Percentiles rank a stretch among this genome's conserved stretches.
These are phyloP conservation scores for Drepana arcuata DNA, from an alignment of 1,140 invertebrate genomes.

Conservation along the genomic window DNA sequence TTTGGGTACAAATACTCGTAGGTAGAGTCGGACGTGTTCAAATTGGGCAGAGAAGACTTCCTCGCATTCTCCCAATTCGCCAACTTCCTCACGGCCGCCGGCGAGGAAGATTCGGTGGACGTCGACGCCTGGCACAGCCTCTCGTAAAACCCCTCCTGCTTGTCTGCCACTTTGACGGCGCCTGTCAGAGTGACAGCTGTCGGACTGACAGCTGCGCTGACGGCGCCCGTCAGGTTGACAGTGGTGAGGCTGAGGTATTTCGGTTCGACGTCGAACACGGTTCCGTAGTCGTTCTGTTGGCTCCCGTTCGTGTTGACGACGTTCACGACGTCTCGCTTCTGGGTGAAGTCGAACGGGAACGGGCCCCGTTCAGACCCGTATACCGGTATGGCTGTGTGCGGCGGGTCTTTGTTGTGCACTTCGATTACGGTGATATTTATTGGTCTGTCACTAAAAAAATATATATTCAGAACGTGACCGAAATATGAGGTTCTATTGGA, in stretches of 20 bases:
- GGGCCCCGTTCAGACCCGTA: slow-evolving; percentile 39
- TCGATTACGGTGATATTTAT: slow-evolving; percentile 57
- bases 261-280: slow-evolving; percentile 27
- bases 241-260: slow-evolving; percentile 56
- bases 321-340: slow-evolving; percentile 33
- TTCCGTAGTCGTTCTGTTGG: slow-evolving; percentile 34
- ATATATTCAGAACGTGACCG: no score
- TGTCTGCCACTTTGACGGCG: slow-evolving; percentile 3
- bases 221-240: slow-evolving; percentile 25
- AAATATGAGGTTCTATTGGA: no score
- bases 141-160: slow-evolving; percentile 38
- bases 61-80: slow-evolving; percentile 36
- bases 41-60: slow-evolving; percentile 52
- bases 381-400: slow-evolving; percentile 54
- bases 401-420: slow-evolving; percentile 48
- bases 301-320: slow-evolving; percentile 54
- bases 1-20: slow-evolving; percentile 51
- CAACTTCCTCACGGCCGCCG: slow-evolving; percentile 22
- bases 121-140: slow-evolving; percentile 52
- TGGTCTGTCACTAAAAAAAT: slow-evolving; percentile 35
- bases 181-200: slow-evolving; percentile 15
- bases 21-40: slow-evolving; percentile 36
- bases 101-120: slow-evolving; percentile 29
- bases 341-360: slow-evolving; percentile 43
- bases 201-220: slow-evolving; percentile 6